A percentile compares a stretch with the other conserved stretches of the same genome.
phyloP scores from a whole-genome alignment of 2,113 vertebrate genomes.

The Pollimyrus isidori region DNA sequence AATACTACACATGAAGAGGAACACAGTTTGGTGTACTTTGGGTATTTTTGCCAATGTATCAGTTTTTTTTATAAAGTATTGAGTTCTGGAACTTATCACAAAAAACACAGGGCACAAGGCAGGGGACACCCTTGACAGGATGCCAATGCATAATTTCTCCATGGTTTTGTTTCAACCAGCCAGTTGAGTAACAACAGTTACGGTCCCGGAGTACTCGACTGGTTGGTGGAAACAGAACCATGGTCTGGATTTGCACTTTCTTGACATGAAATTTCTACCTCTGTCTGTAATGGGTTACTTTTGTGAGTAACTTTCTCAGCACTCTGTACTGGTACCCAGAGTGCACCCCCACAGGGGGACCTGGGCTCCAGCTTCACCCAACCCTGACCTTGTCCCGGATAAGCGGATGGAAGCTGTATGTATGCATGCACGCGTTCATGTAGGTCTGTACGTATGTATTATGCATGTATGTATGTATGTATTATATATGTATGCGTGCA shows the following conservation, averaged over 20 bases:
- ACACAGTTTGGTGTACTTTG: neutral
- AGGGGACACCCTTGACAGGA: neutral
- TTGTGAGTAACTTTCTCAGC: too few species aligned
- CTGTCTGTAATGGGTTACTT: too few species aligned
- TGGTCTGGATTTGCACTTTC: too few species aligned
- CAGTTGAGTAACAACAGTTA: too few species aligned
- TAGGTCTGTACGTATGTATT: too few species aligned
- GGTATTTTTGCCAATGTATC: neutral
- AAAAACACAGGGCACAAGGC: neutral
- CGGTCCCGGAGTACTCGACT: too few species aligned
- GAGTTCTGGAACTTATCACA: neutral
- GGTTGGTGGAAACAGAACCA: too few species aligned
- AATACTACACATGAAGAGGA: neutral
- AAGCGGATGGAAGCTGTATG: neutral
- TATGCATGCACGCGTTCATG: neutral
- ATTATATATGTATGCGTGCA: neutral
- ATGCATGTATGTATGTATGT: too few species aligned
- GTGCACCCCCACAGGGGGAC: neutral
- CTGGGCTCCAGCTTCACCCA: neutral
- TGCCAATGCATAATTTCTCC: neutral
- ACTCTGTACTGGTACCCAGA: neutral
- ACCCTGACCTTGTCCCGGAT: neutral
- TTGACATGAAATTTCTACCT: too few species aligned
- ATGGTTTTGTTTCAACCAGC: neutral
- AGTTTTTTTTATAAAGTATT: neutral